phyloP scores from a whole-genome alignment of 2,888 invertebrate genomes.

The Ellobium chinense region DNA sequence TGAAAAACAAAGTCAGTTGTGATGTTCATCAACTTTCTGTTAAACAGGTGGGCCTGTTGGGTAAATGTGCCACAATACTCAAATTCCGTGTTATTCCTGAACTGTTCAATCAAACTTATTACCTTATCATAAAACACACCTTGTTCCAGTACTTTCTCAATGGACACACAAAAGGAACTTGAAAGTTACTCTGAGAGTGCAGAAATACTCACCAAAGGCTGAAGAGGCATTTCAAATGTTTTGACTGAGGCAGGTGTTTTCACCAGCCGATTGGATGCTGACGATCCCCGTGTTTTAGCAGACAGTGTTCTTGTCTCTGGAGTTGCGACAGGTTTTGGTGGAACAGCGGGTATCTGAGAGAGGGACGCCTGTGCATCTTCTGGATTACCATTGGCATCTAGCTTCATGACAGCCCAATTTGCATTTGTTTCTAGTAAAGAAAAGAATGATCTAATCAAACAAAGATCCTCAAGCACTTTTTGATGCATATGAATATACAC shows the following conservation, averaged over 20 bases:
- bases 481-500: too few relatives aligned
- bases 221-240: constrained; percentile 75
- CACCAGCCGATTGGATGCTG: constrained; percentile 51
- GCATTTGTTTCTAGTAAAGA: constrained; percentile 41
- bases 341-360: constrained; percentile 63
- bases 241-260: constrained; percentile 72
- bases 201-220: constrained; percentile 67
- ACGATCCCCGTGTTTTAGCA: constrained; percentile 59
- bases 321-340: constrained; percentile 55
- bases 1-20: too few relatives aligned
- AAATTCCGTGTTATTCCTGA: too few relatives aligned
- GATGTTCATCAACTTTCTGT: too few relatives aligned
- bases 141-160: too few relatives aligned
- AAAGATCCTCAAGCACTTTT: too few relatives aligned
- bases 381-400: constrained; percentile 59
- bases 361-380: constrained; percentile 53
- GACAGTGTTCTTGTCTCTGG: constrained; percentile 63
- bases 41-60: too few relatives aligned
- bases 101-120: too few relatives aligned
- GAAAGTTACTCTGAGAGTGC: background rate
- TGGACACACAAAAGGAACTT: background rate
- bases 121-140: too few relatives aligned
- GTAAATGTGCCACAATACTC: too few relatives aligned
- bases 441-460: too few relatives aligned
- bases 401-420: constrained; percentile 62